phyloP scores from a whole-genome alignment of 2,888 invertebrate genomes.

The Ischnura elegans region DNA sequence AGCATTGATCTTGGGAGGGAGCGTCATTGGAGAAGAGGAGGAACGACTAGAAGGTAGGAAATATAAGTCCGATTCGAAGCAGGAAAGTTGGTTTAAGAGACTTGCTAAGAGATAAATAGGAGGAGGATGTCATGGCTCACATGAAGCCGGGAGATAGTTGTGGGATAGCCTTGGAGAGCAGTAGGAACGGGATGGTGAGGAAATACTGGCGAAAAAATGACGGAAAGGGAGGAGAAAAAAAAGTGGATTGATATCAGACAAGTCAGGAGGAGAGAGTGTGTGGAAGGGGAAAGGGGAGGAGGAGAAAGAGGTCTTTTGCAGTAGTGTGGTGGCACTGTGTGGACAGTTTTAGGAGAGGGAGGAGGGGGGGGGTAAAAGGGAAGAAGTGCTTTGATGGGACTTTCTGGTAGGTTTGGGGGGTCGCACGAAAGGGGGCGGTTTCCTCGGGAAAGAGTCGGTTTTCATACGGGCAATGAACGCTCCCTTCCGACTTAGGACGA shows the following conservation, averaged over 20 bases:
- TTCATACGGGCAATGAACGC: slow-evolving; percentile 55
- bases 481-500: slow-evolving; percentile 3
- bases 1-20: not conserved
- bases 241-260: slow-evolving; percentile 7
- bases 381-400: slow-evolving; percentile 12
- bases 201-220: not conserved
- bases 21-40: not conserved
- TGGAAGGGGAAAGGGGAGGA: too few species aligned
- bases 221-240: not conserved
- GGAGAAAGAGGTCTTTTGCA: not conserved
- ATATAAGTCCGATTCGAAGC: slow-evolving; percentile 5
- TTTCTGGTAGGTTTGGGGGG: too few species aligned
- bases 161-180: not conserved
- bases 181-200: not conserved
- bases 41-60: not conserved
- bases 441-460: not conserved
- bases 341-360: not conserved
- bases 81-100: slow-evolving; percentile 37
- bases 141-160: not conserved
- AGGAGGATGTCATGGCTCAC: slow-evolving; percentile 9
- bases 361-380: slow-evolving; percentile 23
- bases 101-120: slow-evolving; percentile 39
- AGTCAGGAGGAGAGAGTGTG: not conserved
- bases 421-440: not conserved
- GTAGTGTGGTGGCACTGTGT: not conserved